Percentiles rank a stretch among this genome's conserved stretches.
Evolutionary conservation across 2,797 vertebrate genomes (phyloP).

Genomic region (Dendrocincla tyrannina): DNA sequence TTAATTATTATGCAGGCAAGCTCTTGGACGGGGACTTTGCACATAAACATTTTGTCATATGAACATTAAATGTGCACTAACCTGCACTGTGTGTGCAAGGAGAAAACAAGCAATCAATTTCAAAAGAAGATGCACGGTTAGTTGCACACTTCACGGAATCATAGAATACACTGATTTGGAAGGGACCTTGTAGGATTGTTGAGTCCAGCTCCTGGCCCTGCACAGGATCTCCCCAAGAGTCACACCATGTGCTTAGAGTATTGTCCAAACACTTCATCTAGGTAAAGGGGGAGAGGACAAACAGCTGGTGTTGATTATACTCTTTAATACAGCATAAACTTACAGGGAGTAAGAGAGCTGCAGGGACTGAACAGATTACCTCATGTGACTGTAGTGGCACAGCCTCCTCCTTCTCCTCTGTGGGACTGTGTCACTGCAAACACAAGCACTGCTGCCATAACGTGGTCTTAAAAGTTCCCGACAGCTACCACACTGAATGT

Average conservation of each 20-base stretch:
- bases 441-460: neutral
- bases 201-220: neutral
- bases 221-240: neutral
- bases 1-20: neutral
- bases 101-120: neutral
- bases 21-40: neutral
- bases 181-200: neutral
- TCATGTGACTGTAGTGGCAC: neutral
- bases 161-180: neutral
- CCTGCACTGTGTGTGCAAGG: neutral
- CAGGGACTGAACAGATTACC: neutral
- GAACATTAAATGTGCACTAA: neutral
- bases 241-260: neutral
- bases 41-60: neutral
- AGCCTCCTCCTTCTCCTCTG: neutral
- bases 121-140: accelerated
- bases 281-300: neutral
- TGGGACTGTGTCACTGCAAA: neutral
- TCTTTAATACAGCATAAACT: neutral
- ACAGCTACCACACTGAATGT: neutral
- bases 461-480: neutral
- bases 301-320: neutral
- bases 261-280: neutral
- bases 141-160: neutral
- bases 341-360: neutral